Evolutionary conservation across 1,140 invertebrate species (phyloP), one percentile per base, ranked within the genome.

Genomic region (Stratiolaelaps scimitus): DNA sequence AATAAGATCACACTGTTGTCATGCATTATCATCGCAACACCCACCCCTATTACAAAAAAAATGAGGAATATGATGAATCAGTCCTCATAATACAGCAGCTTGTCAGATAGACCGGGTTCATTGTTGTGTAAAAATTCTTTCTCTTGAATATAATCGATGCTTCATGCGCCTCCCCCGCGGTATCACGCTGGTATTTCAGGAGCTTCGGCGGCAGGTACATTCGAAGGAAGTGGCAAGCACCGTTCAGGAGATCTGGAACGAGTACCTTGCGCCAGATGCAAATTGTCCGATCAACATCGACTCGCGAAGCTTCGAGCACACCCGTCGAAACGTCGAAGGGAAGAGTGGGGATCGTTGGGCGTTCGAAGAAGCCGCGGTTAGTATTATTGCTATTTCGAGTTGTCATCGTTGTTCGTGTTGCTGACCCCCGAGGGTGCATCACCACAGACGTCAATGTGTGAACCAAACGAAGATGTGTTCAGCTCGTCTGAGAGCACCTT

Each of bases 221-320:
- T 73, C 92, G 72, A 82, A 84, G 67, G 84, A 90, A 74, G 92
- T 98, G 53, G 81, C 87, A 66, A 79, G 82, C 56, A 85, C 88
- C 73, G 92, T 93, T 34, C 80, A 83, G 70, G 90, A 94, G 74
- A 94, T 96, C 67, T 97, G 92, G 88, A 76, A 73, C 71, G 92
- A 97, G 76, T 98, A 88, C 78, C 80, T 98, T 15, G 88, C 87
- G 5, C 81, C 87, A 0, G 93, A 96, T 73, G 93, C 95, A 0
- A 88, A 88, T 44, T 94, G 90, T 73, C 92, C 94, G 0, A 87
- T 98, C 34, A 98, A 99, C 76, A 90, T 98, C 7, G 96, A 98
- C 76, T 93, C 91, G 2, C 82, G 83, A 72, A 90, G 86, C 10
- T 85, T 83, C 74, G 86, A 88, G 72, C 75, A 83, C 6, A 89